Conservation (phyloP, 92 coral and sea anemone species). For the Epizoanthus ramosus region DNA sequence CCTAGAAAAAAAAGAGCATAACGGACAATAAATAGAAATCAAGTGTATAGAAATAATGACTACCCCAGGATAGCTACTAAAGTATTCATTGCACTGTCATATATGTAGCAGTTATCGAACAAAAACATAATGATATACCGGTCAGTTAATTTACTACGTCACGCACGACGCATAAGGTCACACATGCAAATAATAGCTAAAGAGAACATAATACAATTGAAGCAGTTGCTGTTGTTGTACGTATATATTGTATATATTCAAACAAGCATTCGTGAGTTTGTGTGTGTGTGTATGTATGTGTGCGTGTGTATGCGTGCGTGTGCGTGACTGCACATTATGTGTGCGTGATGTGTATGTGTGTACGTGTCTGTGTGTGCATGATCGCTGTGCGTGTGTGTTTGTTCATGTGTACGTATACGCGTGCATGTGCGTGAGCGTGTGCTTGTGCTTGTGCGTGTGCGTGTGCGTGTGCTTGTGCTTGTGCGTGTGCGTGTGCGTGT, state of each 20-base stretch:
- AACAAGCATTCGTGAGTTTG: too few relatives aligned
- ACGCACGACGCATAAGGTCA: too few relatives aligned
- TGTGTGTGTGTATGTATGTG: neutral
- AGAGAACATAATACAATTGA: too few relatives aligned
- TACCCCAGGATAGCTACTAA: too few relatives aligned
- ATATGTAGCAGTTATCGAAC: too few relatives aligned
- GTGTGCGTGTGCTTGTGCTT: neutral
- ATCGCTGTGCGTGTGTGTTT: neutral
- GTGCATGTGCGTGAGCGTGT: neutral
- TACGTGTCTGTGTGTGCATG: neutral
- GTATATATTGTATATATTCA: too few relatives aligned
- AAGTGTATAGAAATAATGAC: neutral
- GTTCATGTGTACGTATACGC: neutral
- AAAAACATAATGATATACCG: too few relatives aligned
- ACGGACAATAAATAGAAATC: neutral
- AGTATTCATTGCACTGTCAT: too few relatives aligned
- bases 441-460: neutral
- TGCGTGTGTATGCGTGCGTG: neutral
- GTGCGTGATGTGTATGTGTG: neutral
- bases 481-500: neutral
- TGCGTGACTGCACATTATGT: too few relatives aligned
- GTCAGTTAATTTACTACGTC: too few relatives aligned
- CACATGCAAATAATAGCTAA: too few relatives aligned
- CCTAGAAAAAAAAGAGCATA: constrained; percentile 43
- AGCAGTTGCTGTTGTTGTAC: too few relatives aligned